Base-by-base conservation (phyloP, 1,140 invertebrate species). In the Chymomyza costata region DNA sequence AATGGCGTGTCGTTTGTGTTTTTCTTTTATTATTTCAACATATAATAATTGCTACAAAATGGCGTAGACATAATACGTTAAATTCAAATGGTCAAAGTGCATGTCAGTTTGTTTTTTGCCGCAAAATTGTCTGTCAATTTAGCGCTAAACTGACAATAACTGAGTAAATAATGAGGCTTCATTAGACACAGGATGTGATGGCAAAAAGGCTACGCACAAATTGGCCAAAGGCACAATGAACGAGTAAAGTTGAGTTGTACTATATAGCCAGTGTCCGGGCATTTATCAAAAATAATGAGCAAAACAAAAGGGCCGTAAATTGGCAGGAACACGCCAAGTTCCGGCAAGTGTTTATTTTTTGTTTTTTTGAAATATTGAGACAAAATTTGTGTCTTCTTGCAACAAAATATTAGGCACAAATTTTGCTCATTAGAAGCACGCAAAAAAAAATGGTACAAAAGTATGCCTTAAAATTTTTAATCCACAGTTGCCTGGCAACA, bases 251-350 rank as follows among this genome's bases (percentile, higher is more conserved):
- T 21, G 44, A 50, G 37, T 47, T 41, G 30, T 10, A 18, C 18
- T 16, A 37, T 6, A 40, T 21, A 49, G 19, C 21, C 48, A 25
- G 50, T 46, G 44, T 25, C 30, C 37, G 35, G 39, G 54, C 74
- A 80, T 80, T 80, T 80, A 81, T 80, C 73, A 80, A 73, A 81
- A 68, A 67, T 80, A 81, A 80, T 80, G 64, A 74, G 58, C 74
- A 15, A 38, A 38, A 17, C 14, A 16, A 38, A 38, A 48, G 66
- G 73, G 80, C 58, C 69, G 56, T 54, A 71, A 80, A 80, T 80
- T 73, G 73, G 74, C 67, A 59, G 67, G 60, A 64, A 74, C 74
- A 80, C 74, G 73, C 73, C 74, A 80, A 68, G 5, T 11, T n/a
- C 7, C 31, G 74, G 59, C 65, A 73, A 78, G 65, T 80, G 68